These are phyloP conservation scores for Cynopterus brachyotis DNA, from an alignment of 2,113 vertebrate species.

Conservation along the genomic window DNA sequence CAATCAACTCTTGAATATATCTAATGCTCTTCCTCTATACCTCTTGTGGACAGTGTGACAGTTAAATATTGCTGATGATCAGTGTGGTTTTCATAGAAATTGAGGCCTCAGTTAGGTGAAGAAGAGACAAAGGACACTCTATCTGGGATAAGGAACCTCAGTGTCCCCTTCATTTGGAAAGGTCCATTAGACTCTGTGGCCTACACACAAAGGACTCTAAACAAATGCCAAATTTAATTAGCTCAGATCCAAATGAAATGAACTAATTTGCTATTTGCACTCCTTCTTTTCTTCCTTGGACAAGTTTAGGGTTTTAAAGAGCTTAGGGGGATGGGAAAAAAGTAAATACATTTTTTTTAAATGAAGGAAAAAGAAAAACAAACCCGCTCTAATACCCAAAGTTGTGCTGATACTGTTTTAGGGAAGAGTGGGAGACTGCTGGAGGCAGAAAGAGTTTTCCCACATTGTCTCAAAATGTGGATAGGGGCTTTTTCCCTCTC, in stretches of 20 bases:
- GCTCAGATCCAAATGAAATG: conserved; percentile 39
- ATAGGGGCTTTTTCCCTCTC: not conserved
- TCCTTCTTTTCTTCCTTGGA: conserved; percentile 30
- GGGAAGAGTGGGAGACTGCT: not conserved
- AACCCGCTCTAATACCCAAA: not conserved
- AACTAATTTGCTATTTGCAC: conserved; percentile 35
- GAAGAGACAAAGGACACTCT: not conserved
- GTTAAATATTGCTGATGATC: not conserved
- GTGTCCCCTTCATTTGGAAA: not conserved
- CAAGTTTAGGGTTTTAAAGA: conserved; percentile 40
- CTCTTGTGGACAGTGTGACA: not conserved
- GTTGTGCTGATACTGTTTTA: not conserved
- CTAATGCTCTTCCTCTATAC: fast-evolving
- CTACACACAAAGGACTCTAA: not conserved
- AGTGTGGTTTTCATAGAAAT: not conserved
- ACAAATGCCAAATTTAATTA: conserved; percentile 53
- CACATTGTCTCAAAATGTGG: not conserved
- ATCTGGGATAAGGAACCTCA: not conserved
- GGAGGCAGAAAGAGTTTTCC: not conserved
- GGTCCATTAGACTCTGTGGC: not conserved
- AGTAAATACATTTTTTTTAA: not conserved
- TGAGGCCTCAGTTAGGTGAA: not conserved
- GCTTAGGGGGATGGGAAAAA: not conserved
- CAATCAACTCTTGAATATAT: not conserved
- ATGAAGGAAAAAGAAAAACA: not conserved